A percentile compares a stretch with the other conserved stretches of the same genome.
These are phyloP conservation scores for Ascidia mentula DNA, from an alignment of 23 tunicate genomes.

Conservation along the genomic window DNA sequence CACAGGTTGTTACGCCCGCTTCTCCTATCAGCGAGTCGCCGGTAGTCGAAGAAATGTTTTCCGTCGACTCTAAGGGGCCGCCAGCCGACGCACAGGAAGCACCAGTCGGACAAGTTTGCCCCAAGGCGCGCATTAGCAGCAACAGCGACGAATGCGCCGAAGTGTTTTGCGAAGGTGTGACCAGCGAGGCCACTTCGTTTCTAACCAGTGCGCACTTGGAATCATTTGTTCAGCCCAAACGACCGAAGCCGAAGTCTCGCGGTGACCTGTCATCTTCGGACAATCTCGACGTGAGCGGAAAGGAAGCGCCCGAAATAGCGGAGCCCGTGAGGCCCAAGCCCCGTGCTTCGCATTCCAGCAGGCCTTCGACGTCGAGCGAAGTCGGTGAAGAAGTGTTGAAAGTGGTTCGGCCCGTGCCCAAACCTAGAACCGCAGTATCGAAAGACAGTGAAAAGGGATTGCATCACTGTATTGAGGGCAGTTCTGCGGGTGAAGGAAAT, in stretches of 20 bases:
- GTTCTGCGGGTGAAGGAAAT: neutral
- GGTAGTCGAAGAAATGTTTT: neutral
- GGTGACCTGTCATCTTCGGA: constrained; percentile 1
- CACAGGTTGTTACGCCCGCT: constrained; percentile 49
- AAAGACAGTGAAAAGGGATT: neutral
- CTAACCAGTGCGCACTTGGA: neutral
- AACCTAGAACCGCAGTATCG: constrained; percentile 52
- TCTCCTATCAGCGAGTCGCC: constrained; percentile 47
- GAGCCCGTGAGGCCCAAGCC: constrained; percentile 17
- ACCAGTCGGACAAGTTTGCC: neutral
- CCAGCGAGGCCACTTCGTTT: neutral
- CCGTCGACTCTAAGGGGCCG: neutral
- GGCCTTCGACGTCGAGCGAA: constrained; percentile 7
- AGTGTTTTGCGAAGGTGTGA: neutral
- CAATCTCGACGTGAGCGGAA: neutral
- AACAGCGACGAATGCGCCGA: neutral
- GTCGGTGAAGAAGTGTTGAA: neutral
- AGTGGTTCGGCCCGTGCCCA: constrained; percentile 46
- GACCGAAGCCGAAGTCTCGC: neutral
- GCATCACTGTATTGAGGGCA: neutral
- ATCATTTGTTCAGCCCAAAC: neutral
- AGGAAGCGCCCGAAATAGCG: constrained; percentile 6
- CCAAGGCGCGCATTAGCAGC: neutral
- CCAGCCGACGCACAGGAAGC: neutral
- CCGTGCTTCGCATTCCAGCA: constrained; percentile 19